Evolutionary conservation across 2,888 invertebrate species (phyloP).

Genomic region (Nectonema munidae): DNA sequence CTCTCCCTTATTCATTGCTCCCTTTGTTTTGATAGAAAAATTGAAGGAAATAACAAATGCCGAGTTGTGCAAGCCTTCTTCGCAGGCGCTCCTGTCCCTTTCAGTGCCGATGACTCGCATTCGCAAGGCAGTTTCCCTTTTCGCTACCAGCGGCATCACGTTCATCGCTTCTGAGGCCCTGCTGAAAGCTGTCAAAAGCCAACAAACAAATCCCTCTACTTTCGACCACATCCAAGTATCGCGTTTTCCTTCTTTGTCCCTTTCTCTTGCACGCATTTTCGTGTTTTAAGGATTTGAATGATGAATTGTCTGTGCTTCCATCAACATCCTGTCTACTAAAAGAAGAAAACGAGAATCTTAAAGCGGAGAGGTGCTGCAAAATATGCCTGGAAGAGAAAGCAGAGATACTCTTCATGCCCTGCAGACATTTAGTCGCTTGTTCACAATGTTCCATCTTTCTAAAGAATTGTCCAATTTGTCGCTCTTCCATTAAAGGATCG

Average conservation of each 20-base stretch:
- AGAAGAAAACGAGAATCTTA: slow-evolving; percentile 1
- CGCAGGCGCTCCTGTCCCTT: background rate
- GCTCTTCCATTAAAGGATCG: slow-evolving; percentile 44
- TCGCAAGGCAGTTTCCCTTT: background rate
- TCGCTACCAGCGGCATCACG: background rate
- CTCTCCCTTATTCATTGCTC: too few species aligned
- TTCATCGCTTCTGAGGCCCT: slow-evolving; percentile 9
- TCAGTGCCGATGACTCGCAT: background rate
- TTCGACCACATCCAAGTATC: too few species aligned
- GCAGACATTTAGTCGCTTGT: slow-evolving; percentile 67
- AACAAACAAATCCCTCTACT: too few species aligned
- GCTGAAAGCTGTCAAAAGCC: too few species aligned
- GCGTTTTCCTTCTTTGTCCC: too few species aligned
- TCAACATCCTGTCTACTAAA: too few species aligned
- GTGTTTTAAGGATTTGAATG: too few species aligned
- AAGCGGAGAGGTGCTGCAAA: slow-evolving; percentile 51
- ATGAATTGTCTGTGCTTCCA: too few species aligned
- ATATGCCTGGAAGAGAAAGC: slow-evolving; percentile 74
- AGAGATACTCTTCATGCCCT: slow-evolving; percentile 57
- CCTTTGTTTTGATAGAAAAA: too few species aligned
- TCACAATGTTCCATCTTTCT: slow-evolving; percentile 55
- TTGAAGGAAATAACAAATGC: too few species aligned
- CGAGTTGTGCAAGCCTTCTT: slow-evolving; percentile 2
- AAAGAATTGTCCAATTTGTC: slow-evolving; percentile 45
- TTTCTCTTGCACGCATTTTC: too few species aligned